Evolutionary conservation across 1,140 invertebrate species (phyloP).

Genomic region (Pemphigus obesinymphae): DNA sequence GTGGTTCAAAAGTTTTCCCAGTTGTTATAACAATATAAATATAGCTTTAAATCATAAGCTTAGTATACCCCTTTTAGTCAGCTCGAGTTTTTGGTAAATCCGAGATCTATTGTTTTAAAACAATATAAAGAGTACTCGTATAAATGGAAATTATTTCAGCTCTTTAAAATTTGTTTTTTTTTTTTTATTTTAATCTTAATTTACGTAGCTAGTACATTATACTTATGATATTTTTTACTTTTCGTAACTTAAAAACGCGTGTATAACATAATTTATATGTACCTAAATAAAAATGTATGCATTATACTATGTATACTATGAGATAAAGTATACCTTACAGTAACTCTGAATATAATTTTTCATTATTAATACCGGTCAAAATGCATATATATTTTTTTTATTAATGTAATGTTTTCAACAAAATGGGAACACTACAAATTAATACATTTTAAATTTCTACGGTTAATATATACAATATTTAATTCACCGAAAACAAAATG

Average conservation of each 20-base stretch:
- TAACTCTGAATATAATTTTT: no score
- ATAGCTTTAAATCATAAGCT: slow-evolving; percentile 4
- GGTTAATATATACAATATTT: no score
- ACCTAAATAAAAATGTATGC: not conserved
- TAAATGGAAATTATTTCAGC: not conserved
- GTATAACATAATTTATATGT: not conserved
- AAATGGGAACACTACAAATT: no score
- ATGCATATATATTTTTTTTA: no score
- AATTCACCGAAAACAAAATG: no score
- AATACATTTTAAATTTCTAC: no score
- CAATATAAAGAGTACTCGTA: not conserved
- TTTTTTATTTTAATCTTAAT: not conserved
- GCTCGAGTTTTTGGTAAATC: not conserved
- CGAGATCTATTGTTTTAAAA: not conserved
- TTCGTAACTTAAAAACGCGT: not conserved
- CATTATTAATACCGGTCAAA: no score
- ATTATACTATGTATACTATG: no score
- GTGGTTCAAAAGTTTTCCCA: not conserved
- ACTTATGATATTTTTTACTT: not conserved
- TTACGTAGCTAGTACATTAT: not conserved
- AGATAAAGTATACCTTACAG: no score
- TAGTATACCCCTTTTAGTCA: not conserved
- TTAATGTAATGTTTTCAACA: no score
- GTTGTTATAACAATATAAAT: not conserved
- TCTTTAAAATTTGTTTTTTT: not conserved